Conservation (phyloP, 2,888 invertebrate species). For the Macroteleia sp. region DNA sequence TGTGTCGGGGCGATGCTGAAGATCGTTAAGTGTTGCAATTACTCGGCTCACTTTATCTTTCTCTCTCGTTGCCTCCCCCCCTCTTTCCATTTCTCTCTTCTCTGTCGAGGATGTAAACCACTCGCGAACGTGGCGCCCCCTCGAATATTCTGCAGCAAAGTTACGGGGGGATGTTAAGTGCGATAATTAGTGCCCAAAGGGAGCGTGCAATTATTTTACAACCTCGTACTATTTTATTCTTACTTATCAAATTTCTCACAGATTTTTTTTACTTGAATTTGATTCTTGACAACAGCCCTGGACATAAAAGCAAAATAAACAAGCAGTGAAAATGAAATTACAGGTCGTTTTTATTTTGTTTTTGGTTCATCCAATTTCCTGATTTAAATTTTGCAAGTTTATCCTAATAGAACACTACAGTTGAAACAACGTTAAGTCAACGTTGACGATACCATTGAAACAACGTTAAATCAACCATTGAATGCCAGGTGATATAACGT, state of each 20-base stretch:
- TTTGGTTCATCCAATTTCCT: too few species aligned
- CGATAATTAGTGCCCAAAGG: conserved; percentile 78
- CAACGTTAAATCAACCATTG: too few species aligned
- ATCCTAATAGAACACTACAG: too few species aligned
- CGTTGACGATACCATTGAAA: too few species aligned
- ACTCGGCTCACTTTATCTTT: conserved; percentile 63
- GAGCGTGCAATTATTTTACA: conserved; percentile 48
- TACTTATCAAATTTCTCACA: neutral
- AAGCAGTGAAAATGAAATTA: too few species aligned
- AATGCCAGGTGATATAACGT: too few species aligned
- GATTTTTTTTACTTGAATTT: too few species aligned
- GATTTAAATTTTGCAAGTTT: too few species aligned
- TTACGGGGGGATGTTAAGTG: conserved; percentile 70
- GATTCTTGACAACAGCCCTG: too few species aligned
- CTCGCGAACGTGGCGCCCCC: conserved; percentile 71
- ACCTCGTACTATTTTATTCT: conserved; percentile 2
- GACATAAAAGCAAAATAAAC: too few species aligned
- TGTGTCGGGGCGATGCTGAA: conserved; percentile 68
- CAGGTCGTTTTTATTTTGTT: too few species aligned
- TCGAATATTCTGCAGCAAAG: conserved; percentile 38
- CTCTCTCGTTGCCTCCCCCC: neutral
- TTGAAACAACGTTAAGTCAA: too few species aligned
- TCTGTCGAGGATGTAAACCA: conserved; percentile 69
- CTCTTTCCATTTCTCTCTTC: neutral
- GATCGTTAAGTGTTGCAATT: conserved; percentile 79